phyloP scores from a whole-genome alignment of 2,113 vertebrate genomes.

The Phoxinus phoxinus region DNA sequence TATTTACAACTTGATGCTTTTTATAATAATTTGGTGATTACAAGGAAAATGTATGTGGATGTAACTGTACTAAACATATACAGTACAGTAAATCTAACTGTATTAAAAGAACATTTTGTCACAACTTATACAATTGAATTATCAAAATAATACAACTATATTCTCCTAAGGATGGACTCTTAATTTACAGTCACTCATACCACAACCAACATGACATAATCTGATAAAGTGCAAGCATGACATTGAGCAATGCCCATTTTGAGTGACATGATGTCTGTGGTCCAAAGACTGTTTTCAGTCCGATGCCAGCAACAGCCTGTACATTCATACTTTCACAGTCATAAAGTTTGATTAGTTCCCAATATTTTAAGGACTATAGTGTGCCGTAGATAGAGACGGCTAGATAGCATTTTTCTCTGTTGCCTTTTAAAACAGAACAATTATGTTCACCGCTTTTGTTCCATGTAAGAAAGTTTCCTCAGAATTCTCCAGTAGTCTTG shows the following conservation, averaged over 20 bases:
- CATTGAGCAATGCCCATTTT: neutral
- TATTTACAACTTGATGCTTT: neutral
- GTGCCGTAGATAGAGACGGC: neutral
- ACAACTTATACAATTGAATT: neutral
- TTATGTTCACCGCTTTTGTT: neutral
- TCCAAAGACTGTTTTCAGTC: neutral
- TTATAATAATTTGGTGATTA: neutral
- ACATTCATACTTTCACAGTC: neutral
- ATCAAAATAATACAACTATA: neutral
- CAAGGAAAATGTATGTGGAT: neutral
- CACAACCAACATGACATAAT: neutral
- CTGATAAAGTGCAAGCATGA: neutral
- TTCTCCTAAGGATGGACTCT: neutral
- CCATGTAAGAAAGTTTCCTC: constrained; percentile 29
- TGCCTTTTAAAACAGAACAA: neutral
- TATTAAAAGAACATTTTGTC: too few relatives aligned
- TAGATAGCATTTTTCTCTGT: neutral
- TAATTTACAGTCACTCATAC: neutral
- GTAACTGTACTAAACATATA: neutral
- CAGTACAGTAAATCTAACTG: too few relatives aligned
- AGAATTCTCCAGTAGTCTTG: constrained; percentile 73
- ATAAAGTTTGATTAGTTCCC: constrained; percentile 5
- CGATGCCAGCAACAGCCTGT: neutral
- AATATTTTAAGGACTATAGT: neutral
- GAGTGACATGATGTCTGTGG: neutral